Evolutionary conservation across 2,888 invertebrate species (phyloP).

Genomic region (Polyommatus icarus): DNA sequence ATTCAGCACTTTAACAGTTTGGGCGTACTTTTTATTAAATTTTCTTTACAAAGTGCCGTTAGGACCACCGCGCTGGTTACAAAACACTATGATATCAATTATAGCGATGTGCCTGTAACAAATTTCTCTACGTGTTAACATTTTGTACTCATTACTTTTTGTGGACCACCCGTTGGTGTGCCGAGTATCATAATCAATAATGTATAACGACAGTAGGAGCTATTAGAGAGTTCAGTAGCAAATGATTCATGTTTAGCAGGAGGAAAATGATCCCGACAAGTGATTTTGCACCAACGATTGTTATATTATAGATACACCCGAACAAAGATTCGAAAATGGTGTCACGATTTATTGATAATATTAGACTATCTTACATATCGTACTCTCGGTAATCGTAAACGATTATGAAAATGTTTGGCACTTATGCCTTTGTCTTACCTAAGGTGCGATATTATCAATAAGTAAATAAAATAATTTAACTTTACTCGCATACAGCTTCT

Average conservation of each 20-base stretch:
- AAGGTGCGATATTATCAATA: background rate
- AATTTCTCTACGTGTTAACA: conserved; percentile 41
- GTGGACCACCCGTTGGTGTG: conserved; percentile 4
- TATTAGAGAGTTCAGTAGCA: background rate
- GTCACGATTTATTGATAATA: background rate
- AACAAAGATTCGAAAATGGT: background rate
- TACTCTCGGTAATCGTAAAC: too few relatives aligned
- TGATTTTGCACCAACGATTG: conserved; percentile 10
- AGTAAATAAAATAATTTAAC: background rate
- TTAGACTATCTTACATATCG: background rate
- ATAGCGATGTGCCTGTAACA: conserved; percentile 40
- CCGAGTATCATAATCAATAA: conserved; percentile 17
- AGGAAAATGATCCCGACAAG: background rate
- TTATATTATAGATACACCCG: background rate
- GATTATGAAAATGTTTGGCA: too few relatives aligned
- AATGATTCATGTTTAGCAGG: background rate
- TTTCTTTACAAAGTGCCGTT: conserved; percentile 41
- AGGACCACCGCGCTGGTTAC: conserved; percentile 42
- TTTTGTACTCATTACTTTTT: conserved; percentile 36
- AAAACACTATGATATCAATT: conserved; percentile 41
- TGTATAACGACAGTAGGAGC: background rate
- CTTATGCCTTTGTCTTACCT: too few relatives aligned
- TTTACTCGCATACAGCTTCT: background rate
- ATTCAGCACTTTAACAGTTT: background rate
- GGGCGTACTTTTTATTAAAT: conserved; percentile 28